These are phyloP conservation scores for Phalacrocorax carbo DNA, from an alignment of 2,113 vertebrate species.

Conservation along the genomic window DNA sequence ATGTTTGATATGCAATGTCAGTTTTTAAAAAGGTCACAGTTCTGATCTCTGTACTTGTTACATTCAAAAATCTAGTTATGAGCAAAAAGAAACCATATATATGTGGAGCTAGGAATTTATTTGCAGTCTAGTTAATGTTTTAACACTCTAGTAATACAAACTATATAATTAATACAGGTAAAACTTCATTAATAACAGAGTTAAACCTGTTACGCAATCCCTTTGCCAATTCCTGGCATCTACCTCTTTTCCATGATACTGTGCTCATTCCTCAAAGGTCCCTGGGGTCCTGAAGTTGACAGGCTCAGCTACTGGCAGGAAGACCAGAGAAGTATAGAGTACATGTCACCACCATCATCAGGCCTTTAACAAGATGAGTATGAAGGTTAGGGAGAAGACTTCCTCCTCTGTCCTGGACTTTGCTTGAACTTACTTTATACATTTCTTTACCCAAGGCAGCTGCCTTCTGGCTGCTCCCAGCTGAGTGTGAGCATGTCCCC, in stretches of 20 bases:
- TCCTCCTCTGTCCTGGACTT: background rate
- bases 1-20: background rate
- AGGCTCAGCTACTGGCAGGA: background rate
- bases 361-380: background rate
- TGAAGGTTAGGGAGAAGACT: background rate
- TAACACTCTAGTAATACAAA: background rate
- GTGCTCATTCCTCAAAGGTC: fast-evolving
- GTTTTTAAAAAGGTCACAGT: background rate
- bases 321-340: background rate
- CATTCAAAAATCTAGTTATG: background rate
- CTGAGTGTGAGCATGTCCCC: background rate
- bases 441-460: background rate
- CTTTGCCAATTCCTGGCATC: background rate
- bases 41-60: background rate
- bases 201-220: background rate
- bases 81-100: background rate
- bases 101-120: background rate
- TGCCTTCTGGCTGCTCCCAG: background rate
- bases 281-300: background rate
- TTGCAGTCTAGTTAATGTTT: background rate
- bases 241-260: background rate
- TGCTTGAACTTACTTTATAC: background rate
- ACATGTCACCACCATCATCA: background rate
- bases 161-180: background rate
- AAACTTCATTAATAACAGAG: background rate